Evolutionary conservation across 2,888 invertebrate genomes (phyloP).

Genomic region (Tricholauxania praeusta): DNA sequence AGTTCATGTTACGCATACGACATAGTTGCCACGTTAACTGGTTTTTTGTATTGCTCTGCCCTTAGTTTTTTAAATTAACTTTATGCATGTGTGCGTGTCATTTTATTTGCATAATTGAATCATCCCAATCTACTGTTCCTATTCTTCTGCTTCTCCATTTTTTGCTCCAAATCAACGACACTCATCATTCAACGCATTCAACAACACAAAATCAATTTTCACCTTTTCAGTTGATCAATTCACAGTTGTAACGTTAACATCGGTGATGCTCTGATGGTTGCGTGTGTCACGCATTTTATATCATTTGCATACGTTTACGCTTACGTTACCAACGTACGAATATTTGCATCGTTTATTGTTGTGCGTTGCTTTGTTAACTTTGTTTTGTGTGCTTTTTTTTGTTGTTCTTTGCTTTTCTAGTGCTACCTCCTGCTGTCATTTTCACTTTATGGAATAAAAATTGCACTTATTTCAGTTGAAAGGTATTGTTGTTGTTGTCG

Average conservation of each 20-base stretch:
- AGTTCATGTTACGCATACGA: not conserved
- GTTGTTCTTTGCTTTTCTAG: not conserved
- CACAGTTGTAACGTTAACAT: not conserved
- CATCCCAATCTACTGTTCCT: not conserved
- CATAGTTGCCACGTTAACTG: not conserved
- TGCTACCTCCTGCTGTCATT: not conserved
- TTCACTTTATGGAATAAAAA: conserved; percentile 5
- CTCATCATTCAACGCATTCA: not conserved
- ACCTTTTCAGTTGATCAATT: conserved; percentile 61
- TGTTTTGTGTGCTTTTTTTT: conserved; percentile 11
- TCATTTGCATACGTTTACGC: conserved; percentile 27
- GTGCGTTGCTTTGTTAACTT: conserved; percentile 31
- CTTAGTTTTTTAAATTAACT: conserved; percentile 7
- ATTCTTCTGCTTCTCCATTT: not conserved
- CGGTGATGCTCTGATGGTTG: conserved; percentile 5
- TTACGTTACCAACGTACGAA: not conserved
- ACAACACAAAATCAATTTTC: conserved; percentile 60
- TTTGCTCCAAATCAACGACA: not conserved
- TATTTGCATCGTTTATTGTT: conserved; percentile 24
- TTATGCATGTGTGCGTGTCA: conserved; percentile 13
- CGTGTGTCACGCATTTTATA: conserved; percentile 16
- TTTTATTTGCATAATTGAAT: conserved; percentile 37
- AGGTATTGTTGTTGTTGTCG: not conserved
- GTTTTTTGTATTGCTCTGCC: not conserved
- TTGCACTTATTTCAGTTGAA: conserved; percentile 27